These are phyloP conservation scores for Epizoanthus scotinus DNA, from an alignment of 92 coral and sea anemone genomes.

Conservation along the genomic window DNA sequence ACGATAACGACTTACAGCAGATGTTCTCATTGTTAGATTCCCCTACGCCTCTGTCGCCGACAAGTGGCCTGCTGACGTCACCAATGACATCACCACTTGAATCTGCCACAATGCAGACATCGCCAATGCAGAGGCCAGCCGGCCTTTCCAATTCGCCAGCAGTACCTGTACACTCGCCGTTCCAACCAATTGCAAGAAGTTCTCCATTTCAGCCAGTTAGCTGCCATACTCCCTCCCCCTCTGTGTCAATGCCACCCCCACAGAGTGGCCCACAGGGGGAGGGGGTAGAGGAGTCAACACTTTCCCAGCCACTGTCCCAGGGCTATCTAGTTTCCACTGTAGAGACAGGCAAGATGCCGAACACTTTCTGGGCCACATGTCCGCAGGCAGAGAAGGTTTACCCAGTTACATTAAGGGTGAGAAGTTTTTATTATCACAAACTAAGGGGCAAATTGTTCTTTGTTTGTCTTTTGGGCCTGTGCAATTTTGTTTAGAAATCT, in stretches of 20 bases:
- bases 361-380: conserved; percentile 64
- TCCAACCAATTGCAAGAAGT: conserved; percentile 84
- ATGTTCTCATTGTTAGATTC: conserved; percentile 75
- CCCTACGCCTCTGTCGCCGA: conserved; percentile 71
- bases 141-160: conserved; percentile 68
- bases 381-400: conserved; percentile 71
- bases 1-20: conserved; percentile 75
- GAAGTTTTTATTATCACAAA: not conserved
- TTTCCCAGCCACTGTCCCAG: conserved; percentile 70
- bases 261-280: conserved; percentile 46
- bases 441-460: no score
- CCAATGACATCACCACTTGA: conserved; percentile 77
- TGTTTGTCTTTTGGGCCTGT: no score
- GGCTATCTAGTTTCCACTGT: conserved; percentile 81
- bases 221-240: conserved; percentile 70
- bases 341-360: conserved; percentile 77
- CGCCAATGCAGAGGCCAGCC: conserved; percentile 63
- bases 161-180: conserved; percentile 72
- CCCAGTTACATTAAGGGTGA: conserved; percentile 79
- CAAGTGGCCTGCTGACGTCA: conserved; percentile 59
- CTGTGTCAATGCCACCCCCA: conserved; percentile 51
- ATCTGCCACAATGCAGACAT: conserved; percentile 67
- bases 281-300: conserved; percentile 36
- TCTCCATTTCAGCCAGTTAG: conserved; percentile 86
- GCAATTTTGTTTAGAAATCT: no score